Conservation (phyloP, 2,113 vertebrate species). For the Lichenostomus cassidix region DNA sequence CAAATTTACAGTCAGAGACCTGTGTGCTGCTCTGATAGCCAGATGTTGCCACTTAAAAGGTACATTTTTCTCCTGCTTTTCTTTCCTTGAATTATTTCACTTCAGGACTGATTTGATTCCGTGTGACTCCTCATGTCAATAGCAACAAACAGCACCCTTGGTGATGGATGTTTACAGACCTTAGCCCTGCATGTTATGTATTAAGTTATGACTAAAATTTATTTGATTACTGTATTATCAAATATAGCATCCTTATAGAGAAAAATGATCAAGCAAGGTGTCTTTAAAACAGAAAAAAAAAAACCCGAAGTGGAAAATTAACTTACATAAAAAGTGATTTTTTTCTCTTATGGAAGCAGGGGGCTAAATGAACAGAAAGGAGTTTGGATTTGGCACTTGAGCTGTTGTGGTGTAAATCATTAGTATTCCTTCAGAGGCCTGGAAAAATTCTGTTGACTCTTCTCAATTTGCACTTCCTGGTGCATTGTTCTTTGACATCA, state of each 20-base stretch:
- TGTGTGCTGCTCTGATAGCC: neutral
- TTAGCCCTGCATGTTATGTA: neutral
- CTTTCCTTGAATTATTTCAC: neutral
- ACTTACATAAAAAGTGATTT: neutral
- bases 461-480: neutral
- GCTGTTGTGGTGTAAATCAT: neutral
- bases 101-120: neutral
- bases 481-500: neutral
- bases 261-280: neutral
- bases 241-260: neutral
- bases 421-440: neutral
- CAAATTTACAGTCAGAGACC: neutral
- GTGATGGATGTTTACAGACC: neutral
- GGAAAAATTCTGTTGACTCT: neutral
- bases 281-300: neutral
- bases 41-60: neutral
- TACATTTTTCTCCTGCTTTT: neutral
- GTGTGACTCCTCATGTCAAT: neutral
- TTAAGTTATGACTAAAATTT: neutral
- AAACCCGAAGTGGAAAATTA: neutral
- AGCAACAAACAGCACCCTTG: neutral
- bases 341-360: neutral
- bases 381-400: neutral
- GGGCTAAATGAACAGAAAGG: neutral
- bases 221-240: neutral